Evolutionary conservation across 2,113 vertebrate genomes (phyloP).

Genomic region (Paracanthobrama guichenoti): DNA sequence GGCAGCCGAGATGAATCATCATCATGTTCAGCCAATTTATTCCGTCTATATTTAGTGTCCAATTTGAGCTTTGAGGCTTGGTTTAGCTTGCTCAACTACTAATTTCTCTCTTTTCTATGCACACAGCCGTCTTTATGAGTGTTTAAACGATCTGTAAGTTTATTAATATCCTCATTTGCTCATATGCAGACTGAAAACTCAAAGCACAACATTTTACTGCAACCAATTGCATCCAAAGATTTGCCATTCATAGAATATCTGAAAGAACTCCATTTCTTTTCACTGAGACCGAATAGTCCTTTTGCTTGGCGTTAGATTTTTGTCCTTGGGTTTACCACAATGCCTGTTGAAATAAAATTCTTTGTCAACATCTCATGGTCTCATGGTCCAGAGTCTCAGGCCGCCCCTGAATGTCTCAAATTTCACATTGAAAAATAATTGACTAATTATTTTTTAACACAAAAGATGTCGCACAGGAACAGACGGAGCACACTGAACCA

Average conservation of each 20-base stretch:
- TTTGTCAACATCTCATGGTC: too few species aligned
- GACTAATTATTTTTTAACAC: slow-evolving; percentile 40
- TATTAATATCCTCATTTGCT: not conserved
- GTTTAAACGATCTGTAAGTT: slow-evolving; percentile 10
- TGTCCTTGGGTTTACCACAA: slow-evolving; percentile 28
- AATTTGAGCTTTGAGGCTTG: slow-evolving; percentile 27
- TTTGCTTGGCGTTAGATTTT: not conserved
- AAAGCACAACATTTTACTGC: not conserved
- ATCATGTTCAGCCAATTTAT: slow-evolving; percentile 25
- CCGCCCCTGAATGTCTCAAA: slow-evolving; percentile 44
- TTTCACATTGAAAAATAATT: slow-evolving; percentile 43
- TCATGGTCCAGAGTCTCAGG: not conserved
- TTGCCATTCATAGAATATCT: not conserved
- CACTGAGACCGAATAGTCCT: not conserved
- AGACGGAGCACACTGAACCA: slow-evolving; percentile 50
- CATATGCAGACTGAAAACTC: not conserved
- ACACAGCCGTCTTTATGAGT: not conserved
- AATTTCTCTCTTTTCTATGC: not conserved
- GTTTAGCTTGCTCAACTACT: slow-evolving; percentile 6
- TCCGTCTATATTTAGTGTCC: slow-evolving; percentile 38
- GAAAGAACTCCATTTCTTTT: not conserved
- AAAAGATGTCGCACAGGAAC: slow-evolving; percentile 25
- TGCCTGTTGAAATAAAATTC: not conserved
- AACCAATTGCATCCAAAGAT: not conserved
- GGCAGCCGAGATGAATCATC: slow-evolving; percentile 24